Evolutionary conservation across 2,113 vertebrate genomes (phyloP), one percentile per base, ranked within the genome.

Genomic region (Paradoxurus hermaphroditus): DNA sequence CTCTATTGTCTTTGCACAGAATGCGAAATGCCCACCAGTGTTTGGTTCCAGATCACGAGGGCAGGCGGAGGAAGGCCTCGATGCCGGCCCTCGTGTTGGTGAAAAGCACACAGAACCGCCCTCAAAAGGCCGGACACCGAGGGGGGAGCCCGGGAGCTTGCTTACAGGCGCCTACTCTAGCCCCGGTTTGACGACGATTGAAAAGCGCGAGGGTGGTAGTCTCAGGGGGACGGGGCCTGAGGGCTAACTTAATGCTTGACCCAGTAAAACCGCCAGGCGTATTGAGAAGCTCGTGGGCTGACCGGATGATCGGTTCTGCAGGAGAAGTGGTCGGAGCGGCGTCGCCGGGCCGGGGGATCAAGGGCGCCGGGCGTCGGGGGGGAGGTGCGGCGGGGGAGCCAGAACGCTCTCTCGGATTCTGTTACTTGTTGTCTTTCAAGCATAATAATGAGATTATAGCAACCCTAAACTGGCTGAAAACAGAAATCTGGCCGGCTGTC

Each of bases 401-500:
- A 95, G 97, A 97, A 95, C 96, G 98, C 98, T 98, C 99, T 98
- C 99, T 98, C 99, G 99, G 99, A 99, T 99, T 99, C 99, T 98
- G 98, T 99, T 99, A 99, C 99, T 98, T 99, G 99, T 99, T 98
- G 98, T 99, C 99, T 99, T 99, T 99, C 99, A 99, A 99, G 99
- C 99, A 99, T 99, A 99, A 99, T 99, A 99, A 99, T 99, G 99
- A 99, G 99, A 99, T 99, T 98, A 99, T 98, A 98, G 99, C 99
- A 99, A 99, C 99, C 99, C 98, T 99, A 99, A 99, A 99, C 99
- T 99, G 98, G 97, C 98, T 98, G 99, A 99, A 99, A 99, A 99
- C 99, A 99, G 98, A 98, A 99, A 98, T 99, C 98, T 99, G 99
- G 99, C 99, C 97, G 98, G 98, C 99, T 99, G 99, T 99, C 99